Percentiles rank a stretch among this genome's conserved stretches.
Evolutionary conservation across 1,140 invertebrate species (phyloP).

Genomic region (Tetragnatha versicolor): DNA sequence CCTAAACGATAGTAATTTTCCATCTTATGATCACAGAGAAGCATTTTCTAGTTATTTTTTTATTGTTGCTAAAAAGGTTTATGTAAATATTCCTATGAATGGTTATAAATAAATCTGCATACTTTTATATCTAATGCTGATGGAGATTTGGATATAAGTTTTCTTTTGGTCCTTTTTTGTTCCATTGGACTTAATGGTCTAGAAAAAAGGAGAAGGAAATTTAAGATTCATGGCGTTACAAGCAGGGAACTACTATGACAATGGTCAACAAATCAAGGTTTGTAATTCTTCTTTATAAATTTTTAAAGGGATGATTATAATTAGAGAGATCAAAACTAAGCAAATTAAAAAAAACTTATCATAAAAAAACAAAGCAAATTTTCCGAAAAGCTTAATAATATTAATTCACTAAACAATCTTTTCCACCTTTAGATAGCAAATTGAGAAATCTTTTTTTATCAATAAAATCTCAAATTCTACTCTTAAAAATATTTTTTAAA

Average conservation of each 20-base stretch:
- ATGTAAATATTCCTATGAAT: not conserved
- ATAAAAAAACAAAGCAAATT: not conserved
- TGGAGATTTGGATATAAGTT: not conserved
- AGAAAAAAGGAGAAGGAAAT: not conserved
- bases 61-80: not conserved
- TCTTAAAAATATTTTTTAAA: not conserved
- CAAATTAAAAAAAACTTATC: not conserved
- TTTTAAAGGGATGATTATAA: not conserved
- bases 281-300: not conserved
- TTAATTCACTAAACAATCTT: not conserved
- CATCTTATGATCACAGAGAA: not conserved
- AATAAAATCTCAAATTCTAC: not conserved
- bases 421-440: not conserved
- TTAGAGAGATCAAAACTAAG: not conserved
- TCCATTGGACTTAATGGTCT: constrained; percentile 22
- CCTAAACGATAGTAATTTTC: not conserved
- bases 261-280: not conserved
- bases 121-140: constrained; percentile 8
- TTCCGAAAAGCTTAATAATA: too few relatives aligned
- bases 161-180: not conserved
- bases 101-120: not conserved
- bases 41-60: not conserved
- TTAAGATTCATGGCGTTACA: not conserved
- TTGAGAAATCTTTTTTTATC: not conserved
- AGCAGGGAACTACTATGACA: not conserved